phyloP scores from a whole-genome alignment of 1,140 invertebrate species.

The Zaprionus davidi region DNA sequence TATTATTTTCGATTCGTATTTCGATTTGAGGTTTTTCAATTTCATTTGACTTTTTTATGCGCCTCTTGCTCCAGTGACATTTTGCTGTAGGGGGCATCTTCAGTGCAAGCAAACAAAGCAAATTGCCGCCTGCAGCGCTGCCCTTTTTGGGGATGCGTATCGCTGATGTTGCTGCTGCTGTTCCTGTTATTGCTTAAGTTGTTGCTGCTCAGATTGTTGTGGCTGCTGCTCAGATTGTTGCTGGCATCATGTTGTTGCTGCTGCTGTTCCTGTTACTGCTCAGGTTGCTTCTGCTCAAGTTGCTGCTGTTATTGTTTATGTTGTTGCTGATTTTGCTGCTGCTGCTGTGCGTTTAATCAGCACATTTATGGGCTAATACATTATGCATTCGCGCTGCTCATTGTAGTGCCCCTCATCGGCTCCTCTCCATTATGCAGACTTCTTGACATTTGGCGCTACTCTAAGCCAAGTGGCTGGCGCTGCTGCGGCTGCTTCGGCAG shows the following conservation, averaged over 20 bases:
- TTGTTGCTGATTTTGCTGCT: neutral
- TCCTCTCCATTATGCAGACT: conserved; percentile 53
- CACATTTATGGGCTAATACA: conserved; percentile 65
- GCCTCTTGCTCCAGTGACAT: conserved; percentile 1
- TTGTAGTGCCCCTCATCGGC: conserved; percentile 34
- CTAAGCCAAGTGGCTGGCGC: conserved; percentile 17
- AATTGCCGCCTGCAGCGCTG: conserved; percentile 4
- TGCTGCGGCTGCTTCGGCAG: conserved; percentile 1
- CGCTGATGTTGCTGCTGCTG: neutral
- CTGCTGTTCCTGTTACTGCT: neutral
- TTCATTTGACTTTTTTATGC: conserved; percentile 34
- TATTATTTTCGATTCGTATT: conserved; percentile 73
- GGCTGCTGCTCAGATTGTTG: neutral
- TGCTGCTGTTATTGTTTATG: too few species aligned
- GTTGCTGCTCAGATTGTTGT: conserved; percentile 8
- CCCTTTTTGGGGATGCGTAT: neutral
- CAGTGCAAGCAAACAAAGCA: neutral
- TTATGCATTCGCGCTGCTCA: conserved; percentile 62
- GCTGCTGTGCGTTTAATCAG: conserved; percentile 54
- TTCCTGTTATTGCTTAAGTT: neutral
- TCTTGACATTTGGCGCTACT: conserved; percentile 68
- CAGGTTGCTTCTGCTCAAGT: too few species aligned
- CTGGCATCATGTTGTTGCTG: neutral
- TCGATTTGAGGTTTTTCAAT: conserved; percentile 50
- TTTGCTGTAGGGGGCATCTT: neutral